Evolutionary conservation across 2,797 vertebrate genomes (phyloP), one percentile per base, ranked within the genome.

Genomic region (Cirrhinus molitorella): DNA sequence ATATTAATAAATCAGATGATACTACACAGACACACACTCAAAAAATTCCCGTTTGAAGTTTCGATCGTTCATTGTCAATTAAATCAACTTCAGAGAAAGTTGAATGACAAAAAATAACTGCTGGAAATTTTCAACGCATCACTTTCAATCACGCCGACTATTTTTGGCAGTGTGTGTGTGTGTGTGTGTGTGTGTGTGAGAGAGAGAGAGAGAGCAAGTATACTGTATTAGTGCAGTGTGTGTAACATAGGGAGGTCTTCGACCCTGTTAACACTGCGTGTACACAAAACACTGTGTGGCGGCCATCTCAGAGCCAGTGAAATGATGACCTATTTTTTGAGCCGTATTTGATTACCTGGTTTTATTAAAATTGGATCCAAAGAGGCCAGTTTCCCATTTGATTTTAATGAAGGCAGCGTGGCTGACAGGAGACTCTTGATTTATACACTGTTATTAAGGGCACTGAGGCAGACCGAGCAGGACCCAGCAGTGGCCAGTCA

Each of bases 341-440:
- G 90, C 89, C 67, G 90, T 90, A 91, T 95, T 94, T 94, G 93
- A 94, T 95, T 93, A 94, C 92, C 90, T 92, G 90, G 89, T 94
- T 95, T 95, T 94, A 95, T 95, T 95, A 95, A 94, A 94, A 94
- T 93, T 93, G 92, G 91, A 95, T 94, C 92, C 92, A 92, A 94
- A 94, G 93, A 95, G 93, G 92, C 90, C 91, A 88, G 88, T 92
- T 92, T 91, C 90, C 91, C 89, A 92, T 95, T 94, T 94, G 92
- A 94, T 92, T 95, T 94, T 94, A 95, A 95, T 95, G 93, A 94
- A 94, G 92, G 92, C 92, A 92, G 92, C 87, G 90, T 92, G 91
- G 91, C 90, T 94, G 94, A 95, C 94, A 92, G 92, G 90, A 93
- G 89, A 88, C 92, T 94, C 93, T 93, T 95, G 94, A 96, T 96